A percentile compares a stretch with the other conserved stretches of the same genome.
Evolutionary conservation across 2,888 invertebrate species (phyloP).

Genomic region (Tiphia femorata): DNA sequence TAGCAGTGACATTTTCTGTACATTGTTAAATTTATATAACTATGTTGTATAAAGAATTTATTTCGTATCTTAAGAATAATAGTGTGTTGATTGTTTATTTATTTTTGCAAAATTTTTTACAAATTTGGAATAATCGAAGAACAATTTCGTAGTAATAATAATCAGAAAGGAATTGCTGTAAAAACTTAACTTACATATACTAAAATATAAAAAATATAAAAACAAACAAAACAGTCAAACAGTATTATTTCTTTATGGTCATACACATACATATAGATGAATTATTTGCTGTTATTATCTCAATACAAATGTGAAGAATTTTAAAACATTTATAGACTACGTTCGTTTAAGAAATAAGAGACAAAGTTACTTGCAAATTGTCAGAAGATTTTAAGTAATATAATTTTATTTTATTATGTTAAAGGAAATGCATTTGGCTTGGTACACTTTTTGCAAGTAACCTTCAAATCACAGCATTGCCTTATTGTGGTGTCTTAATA

Average conservation of each 20-base stretch:
- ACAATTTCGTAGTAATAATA: too few species aligned
- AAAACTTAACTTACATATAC: too few species aligned
- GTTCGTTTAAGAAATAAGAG: slow-evolving; percentile 39
- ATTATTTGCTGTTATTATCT: slow-evolving; percentile 23
- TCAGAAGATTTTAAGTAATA: slow-evolving; percentile 6
- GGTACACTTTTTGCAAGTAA: slow-evolving; percentile 44
- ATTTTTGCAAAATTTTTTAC: too few species aligned
- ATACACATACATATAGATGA: slow-evolving; percentile 12
- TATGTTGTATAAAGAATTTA: slow-evolving; percentile 19
- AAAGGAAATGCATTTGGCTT: slow-evolving; percentile 9
- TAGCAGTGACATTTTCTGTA: slow-evolving; percentile 7
- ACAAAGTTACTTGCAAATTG: slow-evolving; percentile 48
- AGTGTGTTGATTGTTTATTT: too few species aligned
- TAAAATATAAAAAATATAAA: background rate
- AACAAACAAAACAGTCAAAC: background rate
- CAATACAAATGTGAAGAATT: slow-evolving; percentile 25
- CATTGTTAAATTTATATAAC: too few species aligned
- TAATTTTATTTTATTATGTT: slow-evolving; percentile 13
- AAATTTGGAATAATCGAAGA: too few species aligned
- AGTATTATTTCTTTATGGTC: slow-evolving; percentile 9
- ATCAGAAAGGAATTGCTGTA: too few species aligned
- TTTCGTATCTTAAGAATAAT: too few species aligned
- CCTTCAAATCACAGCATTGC: slow-evolving; percentile 62
- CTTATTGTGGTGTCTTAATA: slow-evolving; percentile 59
- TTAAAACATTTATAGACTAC: slow-evolving; percentile 29